These are phyloP conservation scores for Urocynchramus pylzowi DNA, from an alignment of 2,113 vertebrate genomes.

Conservation along the genomic window DNA sequence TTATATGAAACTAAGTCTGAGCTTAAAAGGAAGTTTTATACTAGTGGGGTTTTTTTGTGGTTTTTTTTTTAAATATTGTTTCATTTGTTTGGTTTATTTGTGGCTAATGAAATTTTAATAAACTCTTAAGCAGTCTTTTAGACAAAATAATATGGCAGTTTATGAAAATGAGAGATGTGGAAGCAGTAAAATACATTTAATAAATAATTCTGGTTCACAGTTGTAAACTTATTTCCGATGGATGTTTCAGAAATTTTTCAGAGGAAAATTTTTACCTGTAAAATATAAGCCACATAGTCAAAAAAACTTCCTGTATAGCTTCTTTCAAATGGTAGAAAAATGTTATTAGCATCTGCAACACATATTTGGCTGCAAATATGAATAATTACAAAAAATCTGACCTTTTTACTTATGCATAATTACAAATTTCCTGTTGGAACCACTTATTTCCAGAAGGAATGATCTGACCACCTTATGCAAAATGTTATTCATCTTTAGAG, in stretches of 20 bases:
- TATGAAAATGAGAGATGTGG: neutral
- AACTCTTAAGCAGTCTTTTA: neutral
- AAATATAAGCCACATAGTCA: neutral
- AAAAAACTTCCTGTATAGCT: neutral
- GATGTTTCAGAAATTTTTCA: no score
- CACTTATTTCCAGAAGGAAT: neutral
- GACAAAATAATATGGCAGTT: neutral
- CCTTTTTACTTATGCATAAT: neutral
- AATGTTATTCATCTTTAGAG: neutral
- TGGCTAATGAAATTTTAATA: neutral
- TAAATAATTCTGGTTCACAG: neutral
- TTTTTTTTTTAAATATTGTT: neutral
- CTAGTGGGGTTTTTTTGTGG: rapidly evolving
- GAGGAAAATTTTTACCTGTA: neutral
- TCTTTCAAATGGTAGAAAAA: neutral
- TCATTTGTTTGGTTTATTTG: neutral
- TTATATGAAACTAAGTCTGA: neutral
- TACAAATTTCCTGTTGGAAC: neutral
- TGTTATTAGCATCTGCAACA: neutral
- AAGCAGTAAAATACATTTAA: neutral
- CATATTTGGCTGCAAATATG: neutral
- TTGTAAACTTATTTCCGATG: neutral
- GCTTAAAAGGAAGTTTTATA: neutral
- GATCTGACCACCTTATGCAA: neutral
- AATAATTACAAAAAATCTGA: neutral